Evolutionary conservation across 2,113 vertebrate species (phyloP).

Genomic region (Dolichallabes microphthalmus): DNA sequence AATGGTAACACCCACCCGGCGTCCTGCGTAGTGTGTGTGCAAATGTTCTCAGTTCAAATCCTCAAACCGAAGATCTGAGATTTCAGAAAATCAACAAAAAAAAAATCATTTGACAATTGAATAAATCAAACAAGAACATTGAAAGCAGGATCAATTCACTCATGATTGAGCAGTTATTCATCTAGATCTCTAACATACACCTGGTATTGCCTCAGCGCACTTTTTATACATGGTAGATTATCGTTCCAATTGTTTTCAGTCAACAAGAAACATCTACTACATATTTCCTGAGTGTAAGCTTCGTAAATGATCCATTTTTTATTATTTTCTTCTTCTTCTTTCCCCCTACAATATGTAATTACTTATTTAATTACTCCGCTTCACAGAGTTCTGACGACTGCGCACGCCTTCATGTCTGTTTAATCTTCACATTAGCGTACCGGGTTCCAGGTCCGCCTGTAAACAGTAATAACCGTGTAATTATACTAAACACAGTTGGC

Average conservation of each 20-base stretch:
- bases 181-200: not conserved
- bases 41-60: not conserved
- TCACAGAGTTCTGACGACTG: not conserved
- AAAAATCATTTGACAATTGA: not conserved
- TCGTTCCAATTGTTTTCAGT: not conserved
- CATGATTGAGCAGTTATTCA: not conserved
- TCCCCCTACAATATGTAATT: not conserved
- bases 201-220: not conserved
- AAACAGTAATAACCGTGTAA: constrained; percentile 17
- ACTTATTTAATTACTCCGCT: not conserved
- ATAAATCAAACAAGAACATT: not conserved
- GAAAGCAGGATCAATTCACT: not conserved
- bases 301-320: not conserved
- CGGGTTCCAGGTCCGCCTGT: constrained; percentile 2
- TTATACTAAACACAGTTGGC: constrained; percentile 5
- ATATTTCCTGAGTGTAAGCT: not conserved
- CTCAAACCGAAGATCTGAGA: not conserved
- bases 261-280: not conserved
- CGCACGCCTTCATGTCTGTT: not conserved
- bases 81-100: not conserved
- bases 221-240: not conserved
- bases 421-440: constrained; percentile 20
- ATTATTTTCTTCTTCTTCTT: not conserved
- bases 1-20: not conserved
- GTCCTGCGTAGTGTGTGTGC: not conserved